Conservation (phyloP, 64 coral and sea anemone genomes). For the Stylophora pistillata region DNA sequence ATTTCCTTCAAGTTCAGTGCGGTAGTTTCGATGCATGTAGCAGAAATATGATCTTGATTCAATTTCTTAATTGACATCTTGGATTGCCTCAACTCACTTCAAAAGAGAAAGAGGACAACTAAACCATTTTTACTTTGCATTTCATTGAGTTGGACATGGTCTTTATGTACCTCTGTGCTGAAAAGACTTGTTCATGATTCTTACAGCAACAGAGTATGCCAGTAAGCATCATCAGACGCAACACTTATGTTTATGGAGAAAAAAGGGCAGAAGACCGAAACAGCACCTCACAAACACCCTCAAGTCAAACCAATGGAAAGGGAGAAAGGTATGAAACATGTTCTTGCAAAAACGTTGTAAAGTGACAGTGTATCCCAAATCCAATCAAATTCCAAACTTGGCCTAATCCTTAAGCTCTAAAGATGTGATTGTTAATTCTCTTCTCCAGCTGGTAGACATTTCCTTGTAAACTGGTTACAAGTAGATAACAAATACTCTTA, state of each 20-base stretch:
- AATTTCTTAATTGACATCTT: too few relatives aligned
- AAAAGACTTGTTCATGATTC: neutral
- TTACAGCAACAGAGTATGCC: conserved; percentile 97
- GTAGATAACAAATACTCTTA: too few relatives aligned
- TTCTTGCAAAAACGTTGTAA: neutral
- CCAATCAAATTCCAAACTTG: too few relatives aligned
- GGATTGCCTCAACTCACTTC: too few relatives aligned
- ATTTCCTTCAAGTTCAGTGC: neutral
- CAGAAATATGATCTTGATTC: neutral
- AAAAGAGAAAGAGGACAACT: too few relatives aligned
- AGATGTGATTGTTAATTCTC: too few relatives aligned
- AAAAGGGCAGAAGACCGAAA: conserved; percentile 72
- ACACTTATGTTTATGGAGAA: conserved; percentile 83
- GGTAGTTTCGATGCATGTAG: neutral
- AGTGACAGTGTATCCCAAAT: too few relatives aligned
- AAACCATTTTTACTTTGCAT: neutral
- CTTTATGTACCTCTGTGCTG: neutral
- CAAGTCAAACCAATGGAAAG: conserved; percentile 83
- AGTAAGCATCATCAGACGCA: conserved; percentile 82
- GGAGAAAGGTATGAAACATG: conserved; percentile 60
- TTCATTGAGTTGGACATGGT: neutral
- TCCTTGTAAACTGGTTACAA: too few relatives aligned
- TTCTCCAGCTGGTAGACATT: too few relatives aligned
- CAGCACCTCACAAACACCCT: conserved; percentile 74
- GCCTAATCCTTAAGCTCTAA: too few relatives aligned